Base-by-base conservation (phyloP, 1,140 invertebrate species). In the Solen grandis region DNA sequence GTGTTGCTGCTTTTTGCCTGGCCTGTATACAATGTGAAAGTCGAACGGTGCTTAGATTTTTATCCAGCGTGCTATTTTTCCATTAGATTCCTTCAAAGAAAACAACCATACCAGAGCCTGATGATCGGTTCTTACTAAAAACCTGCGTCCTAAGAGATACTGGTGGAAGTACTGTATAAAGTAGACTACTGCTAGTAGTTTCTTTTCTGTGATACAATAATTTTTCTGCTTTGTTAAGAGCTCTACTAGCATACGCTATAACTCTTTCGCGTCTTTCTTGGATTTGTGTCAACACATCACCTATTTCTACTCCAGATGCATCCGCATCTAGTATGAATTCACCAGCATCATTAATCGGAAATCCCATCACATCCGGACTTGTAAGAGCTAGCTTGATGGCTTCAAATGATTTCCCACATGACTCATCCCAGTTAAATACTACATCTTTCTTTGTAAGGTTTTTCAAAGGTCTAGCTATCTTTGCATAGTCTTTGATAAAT, bases 201-300 rank as follows among this genome's bases (percentile, higher is more conserved):
- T 60, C 33, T 70, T 84, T 54, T 54, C 38, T 31, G 62, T 68
- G 27, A 46, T 36, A 63, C 57, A 76, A 83, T 94, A 65, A 19
- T 92, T 92, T 75, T 86, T 95, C 92, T 13, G 92, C 81, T 27
- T 65, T 79, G 22, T 46, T 85, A 5, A 88, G 74, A 13, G 62
- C 41, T 27, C 57, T 46, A 52, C 78, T 85, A 5, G 46, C 74
- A 76, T 85, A 89, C 1, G 84, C 84, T 2, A 89, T 81, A 0
- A 82, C 69, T 22, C 68, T 33, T 62, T 46, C 41, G 8, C 41
- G 8, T 46, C 41, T 19, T 8, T 46, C 19, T 19, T 46, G 41
- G 8, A 10, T 46, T 46, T 46, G 41, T 46, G 41, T 46, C 19
- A 46, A 19, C 19, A 46, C 8, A 19, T 8, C 41, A 8, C 41